A percentile compares a stretch with the other conserved stretches of the same genome.
Conservation (phyloP, 2,113 vertebrate genomes). For the Rhinolophus ferrumequinum region DNA sequence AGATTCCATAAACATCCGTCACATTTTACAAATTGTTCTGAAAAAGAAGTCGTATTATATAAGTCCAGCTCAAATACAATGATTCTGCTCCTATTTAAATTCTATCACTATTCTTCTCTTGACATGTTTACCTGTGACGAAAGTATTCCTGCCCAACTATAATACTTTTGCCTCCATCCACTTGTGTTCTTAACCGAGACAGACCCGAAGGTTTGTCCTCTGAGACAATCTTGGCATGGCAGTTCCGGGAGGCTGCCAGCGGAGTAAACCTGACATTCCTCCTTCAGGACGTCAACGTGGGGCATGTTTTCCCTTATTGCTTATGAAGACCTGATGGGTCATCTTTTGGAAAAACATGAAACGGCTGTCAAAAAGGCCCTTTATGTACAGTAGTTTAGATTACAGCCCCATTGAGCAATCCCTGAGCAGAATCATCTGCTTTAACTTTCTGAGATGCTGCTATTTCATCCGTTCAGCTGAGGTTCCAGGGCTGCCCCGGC, state of each 20-base stretch:
- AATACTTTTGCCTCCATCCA: neutral
- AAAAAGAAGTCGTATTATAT: neutral
- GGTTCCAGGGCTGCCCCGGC: too few relatives aligned
- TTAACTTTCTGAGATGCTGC: neutral
- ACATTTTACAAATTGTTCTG: neutral
- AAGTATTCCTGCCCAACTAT: neutral
- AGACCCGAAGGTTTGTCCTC: neutral
- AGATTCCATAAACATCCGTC: neutral
- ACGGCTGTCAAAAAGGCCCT: neutral
- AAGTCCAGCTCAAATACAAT: neutral
- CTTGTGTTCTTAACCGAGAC: neutral
- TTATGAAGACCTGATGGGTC: neutral
- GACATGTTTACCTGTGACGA: neutral
- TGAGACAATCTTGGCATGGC: neutral
- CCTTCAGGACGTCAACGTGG: neutral
- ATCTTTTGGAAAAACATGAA: neutral
- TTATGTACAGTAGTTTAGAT: neutral
- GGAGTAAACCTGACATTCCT: neutral
- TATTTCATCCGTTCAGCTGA: fast-evolving
- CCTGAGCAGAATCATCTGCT: neutral
- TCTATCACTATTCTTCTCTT: neutral
- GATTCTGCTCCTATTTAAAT: neutral
- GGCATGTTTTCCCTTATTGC: neutral
- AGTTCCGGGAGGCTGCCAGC: neutral
- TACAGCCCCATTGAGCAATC: neutral